Evolutionary conservation across 2,113 vertebrate genomes (phyloP), one percentile per base, ranked within the genome.

Genomic region (Gymnorhina tibicen): DNA sequence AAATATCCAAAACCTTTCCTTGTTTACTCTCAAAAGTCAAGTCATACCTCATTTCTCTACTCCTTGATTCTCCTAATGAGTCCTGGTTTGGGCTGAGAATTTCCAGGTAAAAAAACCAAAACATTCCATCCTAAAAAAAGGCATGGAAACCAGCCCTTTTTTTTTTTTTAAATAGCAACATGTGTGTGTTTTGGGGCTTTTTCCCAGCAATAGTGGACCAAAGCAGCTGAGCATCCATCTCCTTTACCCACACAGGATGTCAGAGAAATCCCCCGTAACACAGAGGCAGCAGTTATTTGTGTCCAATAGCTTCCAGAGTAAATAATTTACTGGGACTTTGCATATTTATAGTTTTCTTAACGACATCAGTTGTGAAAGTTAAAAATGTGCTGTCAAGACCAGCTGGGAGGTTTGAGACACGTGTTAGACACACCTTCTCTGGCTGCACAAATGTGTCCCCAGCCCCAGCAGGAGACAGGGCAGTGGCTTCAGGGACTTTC

Each of bases 71-170:
- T 49, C 30, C 22, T 59, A 44, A 19, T 0, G 1, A 62, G 35
- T 32, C 16, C 26, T 17, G 11, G 22, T 24, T 76, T 46, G 35
- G 41, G 21, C 7, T 55, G 12, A 88, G 56, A 79, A 55, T 75
- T 94, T 85, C 42, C 23, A 85, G 32, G 16, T 41, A 64, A 42
- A 20, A 58, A 53, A 17, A 4, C 8, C 3, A 42, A 42, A 44
- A 17, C 18, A 52, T 19, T 53, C 32, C 24, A n/a, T 66, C n/a
- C 46, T 52, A 37, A 56, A 44, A 73, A 60, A 87, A 66, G 3
- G 1, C 13, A 41, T 30, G 8, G 8, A 87, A 52, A 39, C 0
- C 4, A 35, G 21, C 3, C 3, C 1, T 16, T 7, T 44, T 28
- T 21, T 42, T n/a, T 53, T 46, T 35, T 27, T 41, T 39, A 7